A percentile compares a stretch with the other conserved stretches of the same genome.
Conservation (phyloP, 2,113 vertebrate species). For the Sitta europaea region DNA sequence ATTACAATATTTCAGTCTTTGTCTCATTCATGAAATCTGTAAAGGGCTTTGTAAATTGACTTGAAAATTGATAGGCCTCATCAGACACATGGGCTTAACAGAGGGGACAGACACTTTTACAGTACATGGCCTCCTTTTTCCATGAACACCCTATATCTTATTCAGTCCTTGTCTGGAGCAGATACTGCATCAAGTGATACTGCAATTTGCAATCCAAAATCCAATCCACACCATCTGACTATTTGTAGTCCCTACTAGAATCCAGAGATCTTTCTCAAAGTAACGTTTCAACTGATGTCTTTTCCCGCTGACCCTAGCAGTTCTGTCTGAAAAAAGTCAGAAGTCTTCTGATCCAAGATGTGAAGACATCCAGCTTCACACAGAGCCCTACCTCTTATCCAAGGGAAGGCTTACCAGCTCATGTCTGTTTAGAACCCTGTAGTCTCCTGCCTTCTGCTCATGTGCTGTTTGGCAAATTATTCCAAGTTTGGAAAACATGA, state of each 20-base stretch:
- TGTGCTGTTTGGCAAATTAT: not conserved
- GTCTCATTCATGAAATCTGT: not conserved
- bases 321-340: not conserved
- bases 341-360: not conserved
- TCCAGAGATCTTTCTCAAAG: not conserved
- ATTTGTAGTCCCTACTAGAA: not conserved
- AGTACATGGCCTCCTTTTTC: not conserved
- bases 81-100: not conserved
- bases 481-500: not conserved
- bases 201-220: not conserved
- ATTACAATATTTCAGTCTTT: not conserved
- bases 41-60: not conserved
- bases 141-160: not conserved
- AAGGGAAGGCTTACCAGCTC: not conserved
- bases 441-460: not conserved
- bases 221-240: not conserved
- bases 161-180: not conserved
- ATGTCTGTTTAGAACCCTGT: not conserved
- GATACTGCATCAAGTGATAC: not conserved
- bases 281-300: not conserved
- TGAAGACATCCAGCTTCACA: not conserved
- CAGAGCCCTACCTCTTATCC: not conserved
- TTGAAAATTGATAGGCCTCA: not conserved
- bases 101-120: not conserved
- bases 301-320: not conserved